phyloP scores from a whole-genome alignment of 2,888 invertebrate genomes.

The Hirudinaria manillensis region DNA sequence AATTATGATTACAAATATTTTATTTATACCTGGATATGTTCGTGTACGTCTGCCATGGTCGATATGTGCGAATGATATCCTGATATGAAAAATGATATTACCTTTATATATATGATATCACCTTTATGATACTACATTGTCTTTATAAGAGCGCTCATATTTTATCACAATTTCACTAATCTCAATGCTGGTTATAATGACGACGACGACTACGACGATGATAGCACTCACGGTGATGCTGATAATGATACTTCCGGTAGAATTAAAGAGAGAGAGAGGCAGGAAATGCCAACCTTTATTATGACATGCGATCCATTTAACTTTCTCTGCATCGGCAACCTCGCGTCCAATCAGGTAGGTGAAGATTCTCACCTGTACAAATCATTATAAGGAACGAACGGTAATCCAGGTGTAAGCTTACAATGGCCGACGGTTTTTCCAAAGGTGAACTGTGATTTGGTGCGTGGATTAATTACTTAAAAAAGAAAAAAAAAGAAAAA shows the following conservation, averaged over 20 bases:
- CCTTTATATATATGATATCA: no score
- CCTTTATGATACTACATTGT: no score
- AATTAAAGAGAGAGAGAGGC: no score
- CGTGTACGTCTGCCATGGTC: conserved; percentile 91
- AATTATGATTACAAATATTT: conserved; percentile 4
- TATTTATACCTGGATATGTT: conserved; percentile 68
- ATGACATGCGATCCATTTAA: conserved; percentile 96
- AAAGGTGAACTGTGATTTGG: no score
- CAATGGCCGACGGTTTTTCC: no score
- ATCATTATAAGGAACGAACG: neutral
- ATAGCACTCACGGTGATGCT: conserved; percentile 37
- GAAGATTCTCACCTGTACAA: conserved; percentile 78
- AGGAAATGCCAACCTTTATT: conserved; percentile 70
- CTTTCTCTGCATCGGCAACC: conserved; percentile 77
- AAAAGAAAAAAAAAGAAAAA: no score
- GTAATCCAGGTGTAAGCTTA: neutral
- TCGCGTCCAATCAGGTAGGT: conserved; percentile 96
- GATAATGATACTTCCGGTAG: conserved; percentile 34
- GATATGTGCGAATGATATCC: conserved; percentile 93
- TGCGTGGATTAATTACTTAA: no score
- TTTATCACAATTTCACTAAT: no score
- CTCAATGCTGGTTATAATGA: conserved; percentile 30
- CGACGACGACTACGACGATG: conserved; percentile 35
- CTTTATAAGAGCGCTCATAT: no score
- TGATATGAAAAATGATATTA: conserved; percentile 54